Evolutionary conservation across 2,113 vertebrate species (phyloP), one percentile per base, ranked within the genome.

Genomic region (Athene cunicularia): DNA sequence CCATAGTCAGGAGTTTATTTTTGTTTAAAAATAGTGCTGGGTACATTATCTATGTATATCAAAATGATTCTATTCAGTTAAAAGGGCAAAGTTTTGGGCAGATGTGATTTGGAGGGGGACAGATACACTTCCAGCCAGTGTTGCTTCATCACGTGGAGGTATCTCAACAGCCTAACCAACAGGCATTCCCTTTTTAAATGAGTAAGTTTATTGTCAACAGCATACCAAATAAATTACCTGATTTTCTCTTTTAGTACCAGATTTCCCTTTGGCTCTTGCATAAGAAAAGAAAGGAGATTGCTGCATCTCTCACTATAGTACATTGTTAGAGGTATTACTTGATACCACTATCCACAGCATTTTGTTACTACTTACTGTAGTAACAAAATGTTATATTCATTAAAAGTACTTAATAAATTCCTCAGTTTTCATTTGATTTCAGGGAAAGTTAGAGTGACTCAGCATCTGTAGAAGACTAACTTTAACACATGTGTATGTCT

Each of bases 291-390:
- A 32, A 67, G 14, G 6, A 7, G 6, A 5, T 39, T 35, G 16
- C 7, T 70, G 1, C 2, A 2, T 64, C 6, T 64, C 32, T 80
- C 64, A n/a, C 5, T 73, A 3, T 16, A 50, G 24, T 35, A 43
- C 62, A 18, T 49, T 73, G 13, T 26, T 80, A 72, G 32, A 50
- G 16, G 3, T 6, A 1, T 50, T 80, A 32, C 21, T 92, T 14
- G 52, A 45, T 35, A 56, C 18, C 0, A 4, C 18, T 64, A 59
- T n/a, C 30, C 2, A 2, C 12, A 43, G 16, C 0, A 0, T 53
- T 9, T 47, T 45, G 43, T 18, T 18, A 45, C 16, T 82, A n/a
- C 28, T 71, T 67, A n/a, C 0, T 1, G 10, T 11, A 12, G 7
- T 33, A 70, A 50, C 24, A 64, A 64, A 68, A 50, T 63, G 3